These are phyloP conservation scores for Morpho achilles DNA, from an alignment of 2,888 invertebrate genomes.

Conservation along the genomic window DNA sequence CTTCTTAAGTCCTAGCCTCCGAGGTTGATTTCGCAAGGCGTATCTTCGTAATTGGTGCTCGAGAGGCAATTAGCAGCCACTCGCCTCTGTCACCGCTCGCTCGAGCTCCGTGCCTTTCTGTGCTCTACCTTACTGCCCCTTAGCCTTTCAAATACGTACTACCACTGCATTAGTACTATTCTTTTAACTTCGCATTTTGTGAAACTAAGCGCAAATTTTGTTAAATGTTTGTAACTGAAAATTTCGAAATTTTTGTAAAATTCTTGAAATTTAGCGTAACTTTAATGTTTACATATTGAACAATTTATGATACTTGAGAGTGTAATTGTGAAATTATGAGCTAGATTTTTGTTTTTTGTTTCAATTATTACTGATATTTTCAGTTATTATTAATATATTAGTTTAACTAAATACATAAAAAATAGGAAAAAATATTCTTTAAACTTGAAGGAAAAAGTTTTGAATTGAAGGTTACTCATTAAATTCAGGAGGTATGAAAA, in stretches of 20 bases:
- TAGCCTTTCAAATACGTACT: constrained; percentile 19
- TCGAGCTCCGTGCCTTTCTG: constrained; percentile 36
- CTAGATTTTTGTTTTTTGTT: background rate
- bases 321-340: background rate
- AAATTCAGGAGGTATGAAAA: too few species aligned
- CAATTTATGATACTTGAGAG: background rate
- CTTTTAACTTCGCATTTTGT: constrained; percentile 35
- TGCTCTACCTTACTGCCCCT: constrained; percentile 44
- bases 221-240: constrained; percentile 8
- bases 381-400: too few species aligned
- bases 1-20: constrained; percentile 9
- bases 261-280: constrained; percentile 1
- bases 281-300: background rate
- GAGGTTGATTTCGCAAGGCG: constrained; percentile 18
- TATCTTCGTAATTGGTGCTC: constrained; percentile 63
- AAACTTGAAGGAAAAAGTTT: too few species aligned
- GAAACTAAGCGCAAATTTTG: constrained; percentile 16
- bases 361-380: too few species aligned
- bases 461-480: too few species aligned
- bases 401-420: too few species aligned
- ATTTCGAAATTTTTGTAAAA: constrained; percentile 2
- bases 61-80: constrained; percentile 69
- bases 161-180: constrained; percentile 29
- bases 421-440: too few species aligned
- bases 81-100: constrained; percentile 51